Base-by-base conservation (phyloP, 37 sponge, comb jelly and placozoan species). In the Halichondria panicea region DNA sequence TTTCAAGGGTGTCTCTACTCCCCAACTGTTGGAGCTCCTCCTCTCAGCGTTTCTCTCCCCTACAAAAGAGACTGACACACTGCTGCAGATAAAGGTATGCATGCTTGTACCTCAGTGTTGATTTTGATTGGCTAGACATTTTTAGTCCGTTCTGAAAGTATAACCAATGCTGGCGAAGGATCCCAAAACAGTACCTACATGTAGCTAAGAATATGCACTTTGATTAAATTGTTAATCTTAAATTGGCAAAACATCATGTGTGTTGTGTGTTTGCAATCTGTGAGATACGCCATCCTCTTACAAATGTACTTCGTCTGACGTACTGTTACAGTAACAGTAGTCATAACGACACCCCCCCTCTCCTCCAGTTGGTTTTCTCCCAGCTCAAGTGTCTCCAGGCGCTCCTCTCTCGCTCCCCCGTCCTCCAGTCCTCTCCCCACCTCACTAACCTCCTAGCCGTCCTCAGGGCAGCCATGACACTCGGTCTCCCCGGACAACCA, bases 401-500 rank as follows among this genome's bases (percentile, higher is more conserved):
- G 25, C 7, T 77, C 33, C 56, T 84, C 8, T 38, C 43, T 13
- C 55, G 18, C 55, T 55, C 70, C 38, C 18, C 36, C 18, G 33
- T 63, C 33, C 60, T 76, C 35, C 42, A 9, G 25, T 36, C 74
- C 7, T 43, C n/a, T 21, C 67, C 66, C 5, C 34, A 42, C 19
- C 74, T 82, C 21, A 74, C 86, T 0, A 55, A 55, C 15, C 68
- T 86, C 3, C 74, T 86, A 30, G 64, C 79, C 24, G 1, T 37
- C 8, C 74, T 86, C 45, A 86, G 66, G 44, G 54, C 66, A 38
- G 55, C 41, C 65, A 79, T 79, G 79, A 55, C 80, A 13, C 4
- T 42, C 13, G 80, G 80, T 24, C 74, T 86, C 1, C 86, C 80
- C 35, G 86, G 80, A 43, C 79, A 85, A 3, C 63, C 66, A 22